These are phyloP conservation scores for Nemotelus nigrinus DNA, from an alignment of 2,888 invertebrate species.

Conservation along the genomic window DNA sequence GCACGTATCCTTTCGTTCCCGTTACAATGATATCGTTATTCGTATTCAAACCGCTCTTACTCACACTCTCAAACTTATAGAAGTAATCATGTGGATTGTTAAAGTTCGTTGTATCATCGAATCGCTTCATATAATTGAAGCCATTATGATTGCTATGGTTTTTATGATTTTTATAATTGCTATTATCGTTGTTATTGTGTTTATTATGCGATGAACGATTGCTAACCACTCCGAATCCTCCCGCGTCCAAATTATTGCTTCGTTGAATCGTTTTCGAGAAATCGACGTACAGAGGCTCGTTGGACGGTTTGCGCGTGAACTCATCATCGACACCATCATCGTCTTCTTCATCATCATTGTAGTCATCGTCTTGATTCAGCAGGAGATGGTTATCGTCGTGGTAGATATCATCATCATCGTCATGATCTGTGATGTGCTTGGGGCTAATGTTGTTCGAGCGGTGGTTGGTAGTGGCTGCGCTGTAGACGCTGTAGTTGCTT, in stretches of 20 bases:
- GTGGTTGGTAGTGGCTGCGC: constrained; percentile 52
- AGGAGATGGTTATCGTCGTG: background rate
- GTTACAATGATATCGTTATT: constrained; percentile 49
- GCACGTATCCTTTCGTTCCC: constrained; percentile 3
- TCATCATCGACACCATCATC: constrained; percentile 59
- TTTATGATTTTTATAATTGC: constrained; percentile 32
- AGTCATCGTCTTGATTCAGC: background rate
- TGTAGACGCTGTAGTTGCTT: constrained; percentile 64
- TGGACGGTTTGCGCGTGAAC: constrained; percentile 63
- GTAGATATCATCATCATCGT: constrained; percentile 14
- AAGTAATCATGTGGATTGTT: constrained; percentile 50
- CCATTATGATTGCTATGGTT: constrained; percentile 29
- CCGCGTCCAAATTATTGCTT: constrained; percentile 37
- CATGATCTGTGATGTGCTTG: constrained; percentile 26
- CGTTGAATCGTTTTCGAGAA: constrained; percentile 61
- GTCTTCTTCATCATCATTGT: constrained; percentile 34
- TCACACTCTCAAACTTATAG: constrained; percentile 53
- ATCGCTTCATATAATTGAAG: constrained; percentile 44
- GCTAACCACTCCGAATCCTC: background rate
- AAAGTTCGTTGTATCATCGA: constrained; percentile 20
- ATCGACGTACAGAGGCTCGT: constrained; percentile 64
- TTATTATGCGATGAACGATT: constrained; percentile 11
- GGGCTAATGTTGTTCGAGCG: constrained; percentile 27
- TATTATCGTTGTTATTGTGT: constrained; percentile 36
- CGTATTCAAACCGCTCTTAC: constrained; percentile 48